Percentiles rank a stretch among this genome's conserved stretches.
These are phyloP conservation scores for Egretta garzetta DNA, from an alignment of 2,113 vertebrate genomes.

Conservation along the genomic window DNA sequence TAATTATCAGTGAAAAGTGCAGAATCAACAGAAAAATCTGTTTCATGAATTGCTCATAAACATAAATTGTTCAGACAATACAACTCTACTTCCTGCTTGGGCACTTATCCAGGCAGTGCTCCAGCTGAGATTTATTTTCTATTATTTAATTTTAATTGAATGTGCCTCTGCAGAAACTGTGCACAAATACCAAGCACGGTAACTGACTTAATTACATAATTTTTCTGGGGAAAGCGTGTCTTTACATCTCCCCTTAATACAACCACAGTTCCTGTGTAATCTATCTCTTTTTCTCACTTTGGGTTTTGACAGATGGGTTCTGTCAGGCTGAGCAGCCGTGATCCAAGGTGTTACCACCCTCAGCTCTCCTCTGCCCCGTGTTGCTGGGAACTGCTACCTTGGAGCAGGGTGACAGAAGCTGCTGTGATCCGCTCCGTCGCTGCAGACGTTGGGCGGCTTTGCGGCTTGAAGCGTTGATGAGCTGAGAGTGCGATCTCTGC, in stretches of 20 bases:
- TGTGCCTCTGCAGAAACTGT: not conserved
- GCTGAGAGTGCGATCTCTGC: not conserved
- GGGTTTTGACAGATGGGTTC: slow-evolving; percentile 14
- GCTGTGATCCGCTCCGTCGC: accelerated
- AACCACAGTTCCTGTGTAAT: not conserved
- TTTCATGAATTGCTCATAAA: slow-evolving; percentile 39
- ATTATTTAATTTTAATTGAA: slow-evolving; percentile 51
- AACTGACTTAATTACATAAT: not conserved
- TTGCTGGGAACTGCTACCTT: not conserved
- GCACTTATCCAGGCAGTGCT: not conserved
- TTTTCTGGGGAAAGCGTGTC: not conserved
- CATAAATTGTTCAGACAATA: not conserved
- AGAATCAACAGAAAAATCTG: slow-evolving; percentile 38
- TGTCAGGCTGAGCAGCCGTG: not conserved
- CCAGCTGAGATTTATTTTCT: slow-evolving; percentile 46
- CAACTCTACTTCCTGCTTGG: slow-evolving; percentile 25
- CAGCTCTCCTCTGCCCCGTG: not conserved
- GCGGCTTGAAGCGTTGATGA: not conserved
- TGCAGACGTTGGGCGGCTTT: not conserved
- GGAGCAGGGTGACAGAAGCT: not conserved
- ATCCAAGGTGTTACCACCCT: not conserved
- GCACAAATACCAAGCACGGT: not conserved
- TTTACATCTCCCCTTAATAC: not conserved
- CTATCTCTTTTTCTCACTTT: not conserved
- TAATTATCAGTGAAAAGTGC: slow-evolving; percentile 22